Base-by-base conservation (phyloP, 2,113 vertebrate species). In the Chlorodrepanis virens region DNA sequence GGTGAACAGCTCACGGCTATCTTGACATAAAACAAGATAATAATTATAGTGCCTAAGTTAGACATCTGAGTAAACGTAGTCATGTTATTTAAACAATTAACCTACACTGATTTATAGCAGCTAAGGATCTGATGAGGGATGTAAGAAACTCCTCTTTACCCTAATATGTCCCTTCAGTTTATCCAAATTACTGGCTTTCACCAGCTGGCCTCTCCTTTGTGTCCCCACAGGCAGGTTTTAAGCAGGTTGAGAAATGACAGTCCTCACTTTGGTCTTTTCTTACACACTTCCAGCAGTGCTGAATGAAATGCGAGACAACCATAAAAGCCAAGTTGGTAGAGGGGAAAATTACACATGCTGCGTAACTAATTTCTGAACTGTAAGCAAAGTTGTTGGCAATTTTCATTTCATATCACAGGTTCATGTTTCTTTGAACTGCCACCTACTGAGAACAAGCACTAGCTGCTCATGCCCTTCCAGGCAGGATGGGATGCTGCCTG, bases 341-440 rank as follows among this genome's bases (percentile, higher is more conserved):
- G 78, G 70, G 67, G 76, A 96, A 95, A 96, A 89, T 92, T 27
- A 91, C 61, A 74, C 86, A 77, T 68, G 77, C 83, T 92, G 92
- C 19, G 17, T 89, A 94, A 95, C 84, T 94, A 83, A 95, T 96
- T 91, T 85, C 83, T 93, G 67, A 96, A 83, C 65, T 91, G 39
- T 87, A 94, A 94, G 85, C 52, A 80, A 92, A 85, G 65, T 89
- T 89, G 54, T 59, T 54, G 49, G 77, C 75, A 86, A 90, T 91
- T 94, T 94, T 82, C 14, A 1, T 90, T 92, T 81, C 39, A 12
- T 75, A 92, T 61, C 67, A 92, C 50, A 75, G 77, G 82, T 78
- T 53, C 67, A 60, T 44, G 7, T 45, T 72, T 91, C 81, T 87
- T 69, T 63, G 61, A 81, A 69, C 45, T 77, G 50, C 37, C 79